A percentile compares a stretch with the other conserved stretches of the same genome.
phyloP scores from a whole-genome alignment of 37 sponge, comb jelly and placozoan genomes.

The Geodia barretti region DNA sequence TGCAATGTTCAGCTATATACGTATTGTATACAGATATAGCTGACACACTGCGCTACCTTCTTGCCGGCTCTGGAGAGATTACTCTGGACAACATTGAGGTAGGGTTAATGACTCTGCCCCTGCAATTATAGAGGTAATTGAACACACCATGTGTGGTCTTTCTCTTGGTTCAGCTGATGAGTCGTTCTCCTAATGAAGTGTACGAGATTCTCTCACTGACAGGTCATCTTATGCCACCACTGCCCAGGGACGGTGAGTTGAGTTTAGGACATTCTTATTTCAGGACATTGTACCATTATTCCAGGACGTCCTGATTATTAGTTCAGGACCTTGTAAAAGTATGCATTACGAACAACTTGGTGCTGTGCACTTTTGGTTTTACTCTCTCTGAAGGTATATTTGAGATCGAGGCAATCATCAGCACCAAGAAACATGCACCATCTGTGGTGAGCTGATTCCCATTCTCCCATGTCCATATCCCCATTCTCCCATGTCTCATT shows the following conservation, averaged over 20 bases:
- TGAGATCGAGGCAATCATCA: conserved; percentile 48
- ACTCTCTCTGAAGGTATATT: conserved; percentile 44
- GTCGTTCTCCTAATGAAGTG: conserved; percentile 73
- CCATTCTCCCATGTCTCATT: background rate
- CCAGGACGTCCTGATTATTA: background rate
- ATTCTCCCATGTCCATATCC: background rate
- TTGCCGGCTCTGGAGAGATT: conserved; percentile 70
- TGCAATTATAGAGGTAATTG: background rate
- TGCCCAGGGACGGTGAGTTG: conserved; percentile 73
- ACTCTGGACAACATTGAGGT: conserved; percentile 77
- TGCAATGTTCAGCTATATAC: too few relatives aligned
- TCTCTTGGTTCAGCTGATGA: conserved; percentile 36
- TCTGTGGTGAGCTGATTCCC: background rate
- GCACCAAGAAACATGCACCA: background rate
- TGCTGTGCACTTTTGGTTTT: background rate
- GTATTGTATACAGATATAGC: conserved; percentile 60
- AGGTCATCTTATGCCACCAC: conserved; percentile 76
- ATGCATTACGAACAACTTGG: background rate
- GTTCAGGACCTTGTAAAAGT: too few relatives aligned
- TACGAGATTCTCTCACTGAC: conserved; percentile 74
- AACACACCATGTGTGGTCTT: too few relatives aligned
- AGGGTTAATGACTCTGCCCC: background rate
- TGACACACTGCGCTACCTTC: conserved; percentile 73
- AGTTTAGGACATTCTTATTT: background rate
- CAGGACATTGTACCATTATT: background rate